Evolutionary conservation across 2,797 vertebrate genomes (phyloP), one percentile per base, ranked within the genome.

Genomic region (Rallus crepitans): DNA sequence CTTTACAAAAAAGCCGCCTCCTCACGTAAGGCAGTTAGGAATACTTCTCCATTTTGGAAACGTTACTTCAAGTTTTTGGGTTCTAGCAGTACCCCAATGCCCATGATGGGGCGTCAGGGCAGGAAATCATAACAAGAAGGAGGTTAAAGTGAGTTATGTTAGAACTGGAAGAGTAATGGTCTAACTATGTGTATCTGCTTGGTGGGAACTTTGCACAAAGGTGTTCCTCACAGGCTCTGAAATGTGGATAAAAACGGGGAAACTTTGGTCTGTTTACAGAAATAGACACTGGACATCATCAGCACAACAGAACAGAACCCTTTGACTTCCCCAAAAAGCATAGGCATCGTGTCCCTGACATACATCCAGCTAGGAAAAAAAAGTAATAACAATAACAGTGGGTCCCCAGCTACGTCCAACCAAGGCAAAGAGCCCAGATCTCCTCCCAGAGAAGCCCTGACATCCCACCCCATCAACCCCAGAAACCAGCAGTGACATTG

Each of bases 91-190:
- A 82, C 52, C 13, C 45, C 66, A 28, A 52, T 53, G 39, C 18
- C 0, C 21, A 0, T 60, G 57, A 53, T 30, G 27, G 23, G 42
- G 16, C 50, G 19, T 8, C 18, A 59, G 20, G 4, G 57, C 16
- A 17, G 24, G 21, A 75, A 82, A 93, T 63, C 27, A 45, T 61
- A 35, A 42, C 9, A 35, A 60, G 27, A 35, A 4, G 28, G 42
- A 59, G 31, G 50, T 59, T 73, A 63, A 63, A 87, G 56, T 59
- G 42, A 42, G 15, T 63, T 70, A 37, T 27, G n/a, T 39, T 52
- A 78, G 35, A 18, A 23, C 19, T 16, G 61, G 37, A 84, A 63
- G 53, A 66, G 11, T 81, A 30, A 25, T 20, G 6, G 1, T 25
- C 12, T 25, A 42, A 72, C 18, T 39, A 3, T 0, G 0, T 52